Base-by-base conservation (phyloP, 2,797 vertebrate genomes). In the Agapornis canus region DNA sequence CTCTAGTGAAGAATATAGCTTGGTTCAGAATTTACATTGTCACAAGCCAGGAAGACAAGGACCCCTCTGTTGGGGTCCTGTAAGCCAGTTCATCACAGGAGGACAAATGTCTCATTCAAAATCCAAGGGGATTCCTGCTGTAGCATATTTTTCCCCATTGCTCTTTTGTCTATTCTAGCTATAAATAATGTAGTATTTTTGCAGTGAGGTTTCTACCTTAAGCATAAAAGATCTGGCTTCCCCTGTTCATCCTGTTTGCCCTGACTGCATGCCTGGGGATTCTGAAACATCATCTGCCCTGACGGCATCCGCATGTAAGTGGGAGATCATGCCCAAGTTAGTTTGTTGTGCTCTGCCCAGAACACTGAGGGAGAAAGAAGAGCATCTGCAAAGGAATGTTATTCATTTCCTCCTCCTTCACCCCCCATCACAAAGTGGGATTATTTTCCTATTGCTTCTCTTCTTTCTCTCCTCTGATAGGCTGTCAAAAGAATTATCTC, bases 241-340 rank as follows among this genome's bases (percentile, higher is more conserved):
- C 68, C 18, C 25, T 70, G 14, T 73, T 91, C 43, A 37, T 80
- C 68, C 32, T 37, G 11, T 90, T 85, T 1, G 8, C 35, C 32
- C 40, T 64, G 68, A 42, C 27, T 65, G 18, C 1, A 0, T 85
- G 40, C 16, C 17, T 85, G n/a, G 7, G 17, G 26, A 43, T 92
- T 90, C 76, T 51, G 65, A 92, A 76, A 48, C 70, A 43, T 17
- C 25, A 39, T 27, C 57, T 89, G 29, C 20, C 32, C 16, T 79
- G 35, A 68, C 8, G 52, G 68, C 26, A 49, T 26, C 45, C 0
- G 0, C 1, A 0, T 29, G 17, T 29, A 45, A 68, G 40, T 14
- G 10, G 45, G 35, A 76, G 70, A 57, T 49, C 23, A 49, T 68
- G 37, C 45, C 32, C 2, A 17, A 57, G 19, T 63, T 29, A 22